Evolutionary conservation across 30 jellyfish, hydroid and myxozoan genomes (phyloP), one percentile per base, ranked within the genome.

Genomic region (Hydractinia symbiolongicarpus): DNA sequence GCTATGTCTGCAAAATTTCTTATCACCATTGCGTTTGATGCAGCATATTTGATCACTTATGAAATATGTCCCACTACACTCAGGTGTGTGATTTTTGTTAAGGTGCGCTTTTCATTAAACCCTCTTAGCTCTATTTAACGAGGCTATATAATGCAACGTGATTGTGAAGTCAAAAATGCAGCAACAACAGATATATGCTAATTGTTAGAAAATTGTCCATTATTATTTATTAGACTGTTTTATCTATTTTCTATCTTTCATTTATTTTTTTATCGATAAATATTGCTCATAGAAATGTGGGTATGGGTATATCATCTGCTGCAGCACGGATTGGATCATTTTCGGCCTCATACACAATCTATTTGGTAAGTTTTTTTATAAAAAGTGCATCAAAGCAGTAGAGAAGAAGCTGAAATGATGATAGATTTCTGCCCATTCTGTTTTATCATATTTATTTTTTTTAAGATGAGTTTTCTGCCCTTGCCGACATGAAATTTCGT

Each of bases 311-410:
- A 68, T 16, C 76, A 17, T 70, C 89, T 5, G 87, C 88, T 14
- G 61, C 55, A 8, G 89, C 88, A 8, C 87, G 89, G 9, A 19
- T 82, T 11, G 89, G 89, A 50, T 69, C 89, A 52, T 82, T 82
- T 54, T 54, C 72, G 7, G 49, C 89, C n/a, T 21, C 89, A 53
- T 82, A 70, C 61, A 53, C 72, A 0, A 58, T 82, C n/a, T 73
- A 61, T 49, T 54, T 82, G 82, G 89, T 82, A 72, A 82, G 86
- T 16, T 17, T 1, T 6, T 73, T 4, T 16, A 1, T 13, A 58
- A 30, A 30, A 30, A 30, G 44, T 30, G 44, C 44, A 30, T 30
- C 44, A 30, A 1, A 30, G 44, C 44, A 30, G 2, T 30, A 30
- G 44, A 30, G 44, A 30, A 30, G 44, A 30, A 30, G 44, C 2